Evolutionary conservation across 2,888 invertebrate genomes (phyloP), one percentile per base, ranked within the genome.

Genomic region (Pilophorus perplexus): DNA sequence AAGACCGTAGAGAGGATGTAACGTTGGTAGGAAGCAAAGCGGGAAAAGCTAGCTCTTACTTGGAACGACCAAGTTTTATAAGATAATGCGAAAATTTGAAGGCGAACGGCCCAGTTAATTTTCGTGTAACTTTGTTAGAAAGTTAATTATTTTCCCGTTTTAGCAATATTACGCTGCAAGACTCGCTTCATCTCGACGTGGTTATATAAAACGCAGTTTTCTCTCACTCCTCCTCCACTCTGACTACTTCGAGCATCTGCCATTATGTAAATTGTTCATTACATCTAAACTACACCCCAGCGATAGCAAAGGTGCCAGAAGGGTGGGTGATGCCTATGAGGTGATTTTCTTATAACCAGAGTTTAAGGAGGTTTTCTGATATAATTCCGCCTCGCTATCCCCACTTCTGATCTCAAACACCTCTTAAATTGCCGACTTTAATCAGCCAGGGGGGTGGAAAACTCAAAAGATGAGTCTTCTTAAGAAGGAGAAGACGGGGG

Each of bases 141-240:
- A 68, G 66, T 68, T 68, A 68, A 68, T 68, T 68, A 68, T 68
- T 68, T 68, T 60, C 68, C 68, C 67, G 68, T 68, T 68, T 68
- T 68, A 66, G 68, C 66, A 38, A 66, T 66, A 66, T 68, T 68
- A 68, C 46, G 28, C 38, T 38, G 38, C 44, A 16, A n/a, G n/a
- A n/a, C 52, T 50, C 42, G 33, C 62, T 50, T 60, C 62, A 52
- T 54, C 64, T 59, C 38, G 22, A 40, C 48, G 33, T n/a, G n/a
- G n/a, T n/a, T n/a, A n/a, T n/a, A n/a, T n/a, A n/a, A n/a, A n/a
- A n/a, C n/a, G n/a, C n/a, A n/a, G n/a, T n/a, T n/a, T n/a, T n/a
- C n/a, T n/a, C n/a, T n/a, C n/a, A n/a, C 48, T 44, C 42, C 22
- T 37, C 50, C 38, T 27, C 33, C 38, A 10, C 44, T 10, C 5